Percentiles rank a stretch among this genome's conserved stretches.
Conservation (phyloP, 35 echinoderm and acorn worm species). For the Lytechinus variegatus region DNA sequence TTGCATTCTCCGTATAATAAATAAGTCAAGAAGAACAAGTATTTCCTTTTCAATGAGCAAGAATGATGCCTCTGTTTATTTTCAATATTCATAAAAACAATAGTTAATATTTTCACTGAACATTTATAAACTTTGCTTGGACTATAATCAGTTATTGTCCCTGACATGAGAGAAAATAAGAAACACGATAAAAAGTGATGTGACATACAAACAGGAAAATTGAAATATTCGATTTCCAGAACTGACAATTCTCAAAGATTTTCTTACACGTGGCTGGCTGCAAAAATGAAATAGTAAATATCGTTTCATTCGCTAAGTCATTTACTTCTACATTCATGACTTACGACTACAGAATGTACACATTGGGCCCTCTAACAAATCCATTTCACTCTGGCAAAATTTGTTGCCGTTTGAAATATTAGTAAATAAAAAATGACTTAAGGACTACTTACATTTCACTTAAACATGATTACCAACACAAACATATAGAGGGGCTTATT, state of each 20-base stretch:
- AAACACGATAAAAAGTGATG: conserved; percentile 26
- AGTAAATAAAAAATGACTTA: neutral
- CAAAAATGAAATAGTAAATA: neutral
- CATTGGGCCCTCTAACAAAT: neutral
- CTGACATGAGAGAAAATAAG: conserved; percentile 13
- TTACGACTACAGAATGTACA: neutral
- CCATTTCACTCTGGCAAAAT: neutral
- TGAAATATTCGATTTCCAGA: neutral
- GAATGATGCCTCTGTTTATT: conserved; percentile 38
- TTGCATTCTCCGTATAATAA: too few species aligned
- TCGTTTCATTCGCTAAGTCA: neutral
- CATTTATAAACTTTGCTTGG: conserved; percentile 30
- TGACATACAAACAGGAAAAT: conserved; percentile 28
- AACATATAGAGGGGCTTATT: neutral
- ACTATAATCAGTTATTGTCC: conserved; percentile 6
- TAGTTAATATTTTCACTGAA: conserved; percentile 21
- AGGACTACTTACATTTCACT: neutral
- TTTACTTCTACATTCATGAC: neutral
- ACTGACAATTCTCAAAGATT: neutral
- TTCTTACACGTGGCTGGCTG: neutral
- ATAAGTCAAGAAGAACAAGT: neutral
- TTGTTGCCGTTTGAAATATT: neutral
- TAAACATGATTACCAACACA: neutral
- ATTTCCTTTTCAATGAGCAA: conserved; percentile 17
- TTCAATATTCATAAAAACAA: conserved; percentile 46